Conservation (phyloP, 92 coral and sea anemone species). For the Ricordea florida region DNA sequence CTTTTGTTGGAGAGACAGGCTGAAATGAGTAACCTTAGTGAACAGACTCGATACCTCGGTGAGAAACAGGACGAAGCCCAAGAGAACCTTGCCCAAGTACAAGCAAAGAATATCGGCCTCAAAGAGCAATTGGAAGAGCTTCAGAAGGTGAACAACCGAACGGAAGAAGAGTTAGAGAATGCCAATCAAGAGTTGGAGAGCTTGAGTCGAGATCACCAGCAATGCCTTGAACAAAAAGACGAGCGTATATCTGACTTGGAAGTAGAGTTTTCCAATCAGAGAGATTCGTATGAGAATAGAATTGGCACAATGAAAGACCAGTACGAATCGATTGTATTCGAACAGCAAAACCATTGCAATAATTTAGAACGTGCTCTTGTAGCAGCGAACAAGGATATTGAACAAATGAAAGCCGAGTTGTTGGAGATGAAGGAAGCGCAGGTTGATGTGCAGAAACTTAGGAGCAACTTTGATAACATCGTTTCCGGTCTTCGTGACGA, state of each 20-base stretch:
- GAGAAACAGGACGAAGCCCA: slow-evolving; percentile 30
- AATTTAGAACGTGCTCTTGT: slow-evolving; percentile 22
- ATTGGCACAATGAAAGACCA: not conserved
- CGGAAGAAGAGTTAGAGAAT: slow-evolving; percentile 20
- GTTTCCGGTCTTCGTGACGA: slow-evolving; percentile 92
- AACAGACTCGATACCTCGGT: slow-evolving; percentile 17
- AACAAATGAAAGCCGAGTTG: slow-evolving; percentile 29
- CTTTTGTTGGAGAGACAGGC: slow-evolving; percentile 38
- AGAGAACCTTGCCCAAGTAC: not conserved
- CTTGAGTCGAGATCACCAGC: slow-evolving; percentile 10
- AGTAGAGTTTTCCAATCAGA: slow-evolving; percentile 10
- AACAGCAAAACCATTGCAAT: slow-evolving; percentile 24
- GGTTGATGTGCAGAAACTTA: slow-evolving; percentile 69
- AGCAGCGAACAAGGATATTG: slow-evolving; percentile 19
- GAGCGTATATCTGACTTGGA: slow-evolving; percentile 13
- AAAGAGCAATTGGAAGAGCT: slow-evolving; percentile 15
- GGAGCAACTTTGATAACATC: slow-evolving; percentile 82
- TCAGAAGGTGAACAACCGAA: slow-evolving; percentile 4
- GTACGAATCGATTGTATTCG: slow-evolving; percentile 9
- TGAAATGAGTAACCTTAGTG: slow-evolving; percentile 39
- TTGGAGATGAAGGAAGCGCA: slow-evolving; percentile 39
- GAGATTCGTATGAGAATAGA: not conserved
- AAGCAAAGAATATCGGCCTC: not conserved
- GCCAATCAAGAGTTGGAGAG: not conserved
- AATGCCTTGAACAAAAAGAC: slow-evolving; percentile 11